Conservation (phyloP, 2,113 vertebrate species). For the Zosterops hypoxanthus region DNA sequence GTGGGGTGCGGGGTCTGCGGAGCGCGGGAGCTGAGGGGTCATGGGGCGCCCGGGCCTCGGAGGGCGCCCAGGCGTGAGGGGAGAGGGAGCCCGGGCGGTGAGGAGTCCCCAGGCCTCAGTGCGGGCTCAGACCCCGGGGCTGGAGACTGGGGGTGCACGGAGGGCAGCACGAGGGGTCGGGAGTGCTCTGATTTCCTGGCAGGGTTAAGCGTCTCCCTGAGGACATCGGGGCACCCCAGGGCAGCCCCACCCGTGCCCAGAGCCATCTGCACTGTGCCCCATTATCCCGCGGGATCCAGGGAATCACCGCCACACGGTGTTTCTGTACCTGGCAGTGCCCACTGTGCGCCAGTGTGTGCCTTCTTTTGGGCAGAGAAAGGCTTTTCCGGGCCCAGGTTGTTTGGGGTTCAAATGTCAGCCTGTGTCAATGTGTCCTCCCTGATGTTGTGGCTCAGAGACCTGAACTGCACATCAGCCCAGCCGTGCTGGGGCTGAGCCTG, state of each 20-base stretch:
- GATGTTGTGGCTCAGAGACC: rapidly evolving
- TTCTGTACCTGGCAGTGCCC: rapidly evolving
- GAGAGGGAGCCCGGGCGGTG: background rate
- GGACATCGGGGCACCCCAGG: rapidly evolving
- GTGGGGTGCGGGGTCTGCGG: background rate
- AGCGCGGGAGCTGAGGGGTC: background rate
- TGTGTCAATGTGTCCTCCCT: rapidly evolving
- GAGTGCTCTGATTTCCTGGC: background rate
- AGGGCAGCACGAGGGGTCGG: background rate
- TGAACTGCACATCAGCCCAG: background rate
- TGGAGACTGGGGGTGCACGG: background rate
- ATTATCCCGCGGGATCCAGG: rapidly evolving
- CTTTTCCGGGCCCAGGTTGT: background rate
- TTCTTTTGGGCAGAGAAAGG: background rate
- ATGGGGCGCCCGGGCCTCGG: too few relatives aligned
- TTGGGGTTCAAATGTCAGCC: background rate
- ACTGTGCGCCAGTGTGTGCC: rapidly evolving
- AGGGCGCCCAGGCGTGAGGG: background rate
- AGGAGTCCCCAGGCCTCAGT: background rate
- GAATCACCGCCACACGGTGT: rapidly evolving
- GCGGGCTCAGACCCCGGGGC: background rate
- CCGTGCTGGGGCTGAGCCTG: background rate
- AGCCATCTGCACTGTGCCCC: rapidly evolving
- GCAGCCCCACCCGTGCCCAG: rapidly evolving
- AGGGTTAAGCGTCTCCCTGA: background rate